phyloP scores from a whole-genome alignment of 37 sponge, comb jelly and placozoan species.

The Mnemiopsis leidyi region DNA sequence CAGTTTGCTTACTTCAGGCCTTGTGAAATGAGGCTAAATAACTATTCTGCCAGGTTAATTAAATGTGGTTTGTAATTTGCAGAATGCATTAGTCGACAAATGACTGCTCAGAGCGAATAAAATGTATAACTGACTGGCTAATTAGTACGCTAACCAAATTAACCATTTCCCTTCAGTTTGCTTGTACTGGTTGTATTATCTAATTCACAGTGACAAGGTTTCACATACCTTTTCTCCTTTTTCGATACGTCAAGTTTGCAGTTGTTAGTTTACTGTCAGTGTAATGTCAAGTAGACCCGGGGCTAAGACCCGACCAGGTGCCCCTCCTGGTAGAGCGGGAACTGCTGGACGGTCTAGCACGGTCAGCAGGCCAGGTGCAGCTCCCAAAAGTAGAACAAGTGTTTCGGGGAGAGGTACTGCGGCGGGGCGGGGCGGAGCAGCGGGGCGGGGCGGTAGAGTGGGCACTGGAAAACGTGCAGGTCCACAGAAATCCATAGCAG shows the following conservation, averaged over 20 bases:
- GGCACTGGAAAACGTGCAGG: not conserved
- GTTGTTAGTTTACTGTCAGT: too few species aligned
- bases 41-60: not conserved
- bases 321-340: not conserved
- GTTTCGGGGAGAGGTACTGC: not conserved
- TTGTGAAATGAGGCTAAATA: not conserved
- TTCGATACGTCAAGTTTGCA: not conserved
- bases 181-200: not conserved
- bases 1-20: not conserved
- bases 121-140: not conserved
- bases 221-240: not conserved
- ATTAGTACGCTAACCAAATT: slow-evolving; percentile 60
- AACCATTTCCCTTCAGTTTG: slow-evolving; percentile 12
- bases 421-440: not conserved
- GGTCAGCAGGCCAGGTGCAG: not conserved
- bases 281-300: not conserved
- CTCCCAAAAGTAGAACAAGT: not conserved
- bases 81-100: slow-evolving; percentile 25
- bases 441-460: not conserved
- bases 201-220: not conserved
- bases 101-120: not conserved
- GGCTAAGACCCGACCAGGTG: not conserved
- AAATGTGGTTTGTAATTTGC: not conserved
- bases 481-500: not conserved
- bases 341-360: not conserved